These are phyloP conservation scores for Andrena praecox DNA, from an alignment of 2,888 invertebrate genomes.

Conservation along the genomic window DNA sequence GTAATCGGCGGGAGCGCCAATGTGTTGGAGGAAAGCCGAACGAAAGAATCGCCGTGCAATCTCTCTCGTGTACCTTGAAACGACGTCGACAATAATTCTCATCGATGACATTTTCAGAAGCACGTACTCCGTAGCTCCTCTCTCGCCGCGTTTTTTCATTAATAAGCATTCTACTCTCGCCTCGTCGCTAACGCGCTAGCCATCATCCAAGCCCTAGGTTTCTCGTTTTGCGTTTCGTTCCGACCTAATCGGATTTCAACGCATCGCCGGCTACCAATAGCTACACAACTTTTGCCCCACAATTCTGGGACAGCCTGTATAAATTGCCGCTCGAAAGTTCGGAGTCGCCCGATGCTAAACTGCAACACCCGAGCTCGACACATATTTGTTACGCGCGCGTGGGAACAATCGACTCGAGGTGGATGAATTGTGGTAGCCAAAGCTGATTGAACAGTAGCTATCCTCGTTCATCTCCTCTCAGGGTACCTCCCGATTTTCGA, in stretches of 20 bases:
- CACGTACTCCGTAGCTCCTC: slow-evolving; percentile 52
- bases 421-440: no score
- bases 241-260: neutral
- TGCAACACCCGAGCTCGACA: no score
- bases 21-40: slow-evolving; percentile 11
- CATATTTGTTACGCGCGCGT: no score
- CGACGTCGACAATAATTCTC: slow-evolving; percentile 57
- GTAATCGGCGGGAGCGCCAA: neutral
- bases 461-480: neutral
- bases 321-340: neutral
- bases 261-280: neutral
- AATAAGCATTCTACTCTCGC: slow-evolving; percentile 2
- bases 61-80: slow-evolving; percentile 42
- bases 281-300: neutral
- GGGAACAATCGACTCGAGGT: no score
- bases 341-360: neutral
- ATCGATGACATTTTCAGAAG: slow-evolving; percentile 60
- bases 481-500: neutral
- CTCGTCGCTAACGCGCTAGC: slow-evolving; percentile 25
- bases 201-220: neutral
- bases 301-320: neutral
- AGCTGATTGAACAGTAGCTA: neutral
- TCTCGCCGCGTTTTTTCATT: slow-evolving; percentile 21
- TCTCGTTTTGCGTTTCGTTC: neutral
- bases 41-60: slow-evolving; percentile 26